Evolutionary conservation across 2,113 vertebrate genomes (phyloP), one percentile per base, ranked within the genome.

Genomic region (Malurus melanocephalus): DNA sequence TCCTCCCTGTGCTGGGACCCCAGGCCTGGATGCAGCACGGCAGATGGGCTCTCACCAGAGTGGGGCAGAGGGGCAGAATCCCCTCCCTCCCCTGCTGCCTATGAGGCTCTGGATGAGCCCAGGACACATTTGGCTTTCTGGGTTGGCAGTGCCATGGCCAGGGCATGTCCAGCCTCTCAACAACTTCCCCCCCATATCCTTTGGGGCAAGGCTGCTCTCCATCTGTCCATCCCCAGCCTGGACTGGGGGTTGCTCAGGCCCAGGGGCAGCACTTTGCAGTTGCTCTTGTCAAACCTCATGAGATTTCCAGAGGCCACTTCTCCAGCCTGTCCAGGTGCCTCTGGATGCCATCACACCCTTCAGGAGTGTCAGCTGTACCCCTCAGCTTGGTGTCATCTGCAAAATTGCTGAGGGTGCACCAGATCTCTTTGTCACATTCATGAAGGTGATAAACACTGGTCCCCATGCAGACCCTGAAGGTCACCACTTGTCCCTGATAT

Each of bases 181-280:
- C 13, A 22, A 51, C 6, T 72, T 35, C 43, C 57, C 4, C 13
- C 26, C n/a, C 27, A 43, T 0, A 43, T 23, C 32, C 27, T n/a
- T 51, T 0, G 0, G 30, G 22, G 32, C 32, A 72, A 43, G 75
- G 26, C 35, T 23, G 43, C 27, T 43, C 51, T 43, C 0, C 0
- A 16, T 45, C 18, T 38, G 13, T 13, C 46, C 40, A 46, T 20
- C 12, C 21, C 21, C 21, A 28, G 30, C 8, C 59, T 28, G 38
- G 2, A 5, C 46, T 26, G 33, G 40, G 16, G 19, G 11, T 28
- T 42, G 46, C 30, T 43, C 23, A 43, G 24, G 14, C 9, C 38
- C 20, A 46, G 28, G 51, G 32, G 51, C 5, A 46, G 33, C 18
- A 42, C 21, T 33, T 45, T 18, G n/a, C n/a, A 48, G 7, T 32